Evolutionary conservation across 2,113 vertebrate species (phyloP).

Genomic region (Plotosus lineatus): DNA sequence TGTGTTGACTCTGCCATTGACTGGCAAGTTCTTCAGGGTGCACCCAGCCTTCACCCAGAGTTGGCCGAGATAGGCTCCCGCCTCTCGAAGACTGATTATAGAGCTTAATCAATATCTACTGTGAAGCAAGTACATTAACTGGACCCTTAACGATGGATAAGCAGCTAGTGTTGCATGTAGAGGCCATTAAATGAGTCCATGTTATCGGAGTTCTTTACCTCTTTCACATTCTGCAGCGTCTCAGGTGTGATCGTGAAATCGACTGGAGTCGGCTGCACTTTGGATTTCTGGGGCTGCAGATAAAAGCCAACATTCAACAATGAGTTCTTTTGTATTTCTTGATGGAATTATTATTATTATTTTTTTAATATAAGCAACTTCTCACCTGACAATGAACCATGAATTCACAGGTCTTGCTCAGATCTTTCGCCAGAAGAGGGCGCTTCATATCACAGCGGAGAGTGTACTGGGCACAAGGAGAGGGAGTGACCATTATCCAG

Average conservation of each 20-base stretch:
- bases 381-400: constrained; percentile 90
- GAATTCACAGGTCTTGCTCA: constrained; percentile 93
- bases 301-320: not conserved
- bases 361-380: not conserved
- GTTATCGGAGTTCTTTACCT: constrained; percentile 70
- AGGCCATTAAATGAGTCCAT: not conserved
- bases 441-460: constrained; percentile 93
- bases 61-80: no score
- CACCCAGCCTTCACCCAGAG: no score
- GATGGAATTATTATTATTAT: not conserved
- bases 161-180: not conserved
- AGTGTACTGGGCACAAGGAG: constrained; percentile 75
- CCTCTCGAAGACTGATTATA: no score
- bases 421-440: constrained; percentile 90
- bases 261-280: constrained; percentile 81
- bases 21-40: no score
- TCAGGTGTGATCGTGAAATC: constrained; percentile 94
- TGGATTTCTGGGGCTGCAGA: constrained; percentile 85
- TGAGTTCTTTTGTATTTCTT: not conserved
- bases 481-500: not conserved
- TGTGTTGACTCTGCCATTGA: no score
- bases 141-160: not conserved
- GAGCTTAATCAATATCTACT: not conserved
- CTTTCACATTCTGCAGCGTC: constrained; percentile 87
- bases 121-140: not conserved